Evolutionary conservation across 2,113 vertebrate genomes (phyloP), one percentile per base, ranked within the genome.

Genomic region (Charadrius vociferus): DNA sequence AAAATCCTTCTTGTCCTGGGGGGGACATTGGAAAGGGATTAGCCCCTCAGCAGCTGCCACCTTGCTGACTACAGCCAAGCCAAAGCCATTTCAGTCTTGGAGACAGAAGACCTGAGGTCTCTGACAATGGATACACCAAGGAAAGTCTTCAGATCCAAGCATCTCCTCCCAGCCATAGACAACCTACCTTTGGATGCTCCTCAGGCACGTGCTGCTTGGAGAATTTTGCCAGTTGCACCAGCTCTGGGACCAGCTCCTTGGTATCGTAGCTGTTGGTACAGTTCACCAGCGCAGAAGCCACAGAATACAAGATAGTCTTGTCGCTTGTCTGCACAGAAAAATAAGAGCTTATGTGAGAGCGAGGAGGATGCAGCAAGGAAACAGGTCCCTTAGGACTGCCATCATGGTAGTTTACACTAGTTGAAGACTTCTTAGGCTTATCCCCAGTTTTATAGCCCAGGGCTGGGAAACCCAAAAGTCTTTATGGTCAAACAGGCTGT

Each of bases 181-280:
- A 56, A 14, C 67, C 27, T 98, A 99, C 99, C 99, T 99, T 99
- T 0, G 99, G 99, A 53, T 99, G 99, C 82, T 99, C 99, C 96
- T 99, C 99, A 1, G 99, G 99, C 21, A 99, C 99, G 0, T 99
- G 99, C 82, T 99, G 99, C 97, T 99, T 99, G 91, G 99, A 99
- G 95, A 99, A 99, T 85, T 99, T 99, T 73, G 99, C 99, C 23
- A 99, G 98, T 82, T 99, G 99, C n/a, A 99, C 99, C 77, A 99
- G 97, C 96, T 99, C 99, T 3, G 99, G 99, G 68, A 99, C 86
- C 66, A 99, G 98, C 15, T 99, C 99, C 93, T 99, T 99, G 91
- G 99, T 99, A 0, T 99, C 99, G 1, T 99, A 99, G 97, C 98
- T 98, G 98, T 99, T 99, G 86, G 99, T 99, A 87, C 99, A 99